Evolutionary conservation across 2,888 invertebrate genomes (phyloP), one percentile per base, ranked within the genome.

Genomic region (Priapulus caudatus): DNA sequence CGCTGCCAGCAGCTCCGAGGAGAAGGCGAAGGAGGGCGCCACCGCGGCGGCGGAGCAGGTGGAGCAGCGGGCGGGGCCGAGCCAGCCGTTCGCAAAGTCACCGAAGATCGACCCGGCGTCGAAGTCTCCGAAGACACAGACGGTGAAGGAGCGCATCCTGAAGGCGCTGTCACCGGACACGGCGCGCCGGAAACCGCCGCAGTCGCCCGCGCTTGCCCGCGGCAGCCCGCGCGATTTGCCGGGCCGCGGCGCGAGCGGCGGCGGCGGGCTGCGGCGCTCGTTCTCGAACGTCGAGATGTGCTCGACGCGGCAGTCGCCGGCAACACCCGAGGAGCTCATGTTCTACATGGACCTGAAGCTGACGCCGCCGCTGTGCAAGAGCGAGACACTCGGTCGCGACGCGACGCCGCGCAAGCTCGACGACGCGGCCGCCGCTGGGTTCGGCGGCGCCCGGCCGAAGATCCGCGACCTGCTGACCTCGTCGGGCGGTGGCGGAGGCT

Each of bases 1-100:
- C 18, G 23, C 48, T 20, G 43, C 52, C n/a, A 33, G 33, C n/a
- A n/a, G 33, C 33, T n/a, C n/a, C n/a, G 33, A 33, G 10, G 33
- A 33, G n/a, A 33, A 33, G n/a, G 10, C 33, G 33, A 33, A 33
- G n/a, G 33, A 33, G n/a, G n/a, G n/a, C n/a, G n/a, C n/a, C n/a
- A n/a, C n/a, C n/a, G n/a, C 10, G 10, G n/a, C 33, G n/a, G 33
- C 33, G 10, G 10, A 10, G 33, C 33, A 33, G n/a, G 33, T 33
- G 10, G n/a, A 10, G n/a, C 10, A 33, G 10, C n/a, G 10, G n/a
- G 10, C 10, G n/a, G 33, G 10, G 33, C n/a, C n/a, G n/a, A 33
- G n/a, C n/a, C 33, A 33, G n/a, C 33, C 33, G 10, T 33, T n/a
- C n/a, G 33, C 33, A 10, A 33, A 33, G n/a, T 33, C 33, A 10